Percentiles rank a stretch among this genome's conserved stretches.
These are phyloP conservation scores for Hemicordylus capensis DNA, from an alignment of 2,113 vertebrate genomes.

Conservation along the genomic window DNA sequence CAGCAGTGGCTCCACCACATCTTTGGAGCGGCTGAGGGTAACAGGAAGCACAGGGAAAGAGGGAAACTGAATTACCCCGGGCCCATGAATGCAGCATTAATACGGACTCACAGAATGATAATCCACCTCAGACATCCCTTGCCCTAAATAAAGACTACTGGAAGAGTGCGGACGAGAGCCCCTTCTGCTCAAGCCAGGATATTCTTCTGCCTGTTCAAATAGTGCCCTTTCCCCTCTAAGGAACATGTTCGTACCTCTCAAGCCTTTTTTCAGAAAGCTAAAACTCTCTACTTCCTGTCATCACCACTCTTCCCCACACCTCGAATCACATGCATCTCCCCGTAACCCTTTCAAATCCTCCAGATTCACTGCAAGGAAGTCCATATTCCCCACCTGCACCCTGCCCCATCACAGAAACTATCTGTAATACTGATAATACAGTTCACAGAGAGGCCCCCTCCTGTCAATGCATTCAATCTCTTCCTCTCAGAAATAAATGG, in stretches of 20 bases:
- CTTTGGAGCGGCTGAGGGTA: constrained; percentile 87
- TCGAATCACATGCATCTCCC: background rate
- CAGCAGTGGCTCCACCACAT: constrained; percentile 89
- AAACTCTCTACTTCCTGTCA: background rate
- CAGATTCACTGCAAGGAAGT: too few relatives aligned
- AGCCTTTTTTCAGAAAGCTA: background rate
- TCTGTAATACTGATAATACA: background rate
- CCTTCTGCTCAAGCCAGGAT: background rate
- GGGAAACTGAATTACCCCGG: rapidly evolving
- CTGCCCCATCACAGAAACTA: too few relatives aligned
- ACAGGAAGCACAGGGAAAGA: background rate
- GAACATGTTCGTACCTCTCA: background rate
- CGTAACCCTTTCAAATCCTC: background rate
- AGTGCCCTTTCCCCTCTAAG: background rate
- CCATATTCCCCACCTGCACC: too few relatives aligned
- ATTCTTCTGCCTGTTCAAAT: background rate
- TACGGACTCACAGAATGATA: background rate
- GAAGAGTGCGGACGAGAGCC: background rate
- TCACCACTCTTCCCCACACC: too few relatives aligned
- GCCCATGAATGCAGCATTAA: background rate
- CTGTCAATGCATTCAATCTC: background rate
- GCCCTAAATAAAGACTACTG: background rate
- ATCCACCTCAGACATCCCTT: too few relatives aligned
- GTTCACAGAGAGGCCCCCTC: background rate
- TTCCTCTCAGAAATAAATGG: background rate